Base-by-base conservation (phyloP, 2,797 vertebrate genomes). In the Hydrolagus colliei region DNA sequence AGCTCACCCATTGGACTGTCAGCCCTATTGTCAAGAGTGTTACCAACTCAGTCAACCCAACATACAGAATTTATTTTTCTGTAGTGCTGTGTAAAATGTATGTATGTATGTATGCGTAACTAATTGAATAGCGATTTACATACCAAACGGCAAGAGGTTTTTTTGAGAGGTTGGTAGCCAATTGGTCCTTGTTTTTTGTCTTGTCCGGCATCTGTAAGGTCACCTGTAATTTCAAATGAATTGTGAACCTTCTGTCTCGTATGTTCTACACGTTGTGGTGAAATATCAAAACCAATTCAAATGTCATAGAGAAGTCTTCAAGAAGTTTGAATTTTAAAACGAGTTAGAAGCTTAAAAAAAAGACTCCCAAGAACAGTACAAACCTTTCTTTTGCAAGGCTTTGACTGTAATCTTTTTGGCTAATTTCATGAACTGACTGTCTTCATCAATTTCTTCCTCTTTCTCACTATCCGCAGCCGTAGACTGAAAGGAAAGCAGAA, bases 381-480 rank as follows among this genome's bases (percentile, higher is more conserved):
- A 63, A 99, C 97, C 96, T 94, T 93, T 97, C 88, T 92, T 97
- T 90, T 96, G 94, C 13, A 98, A 91, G 1, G 92, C 95, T 89
- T 93, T 98, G 11, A 93, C 95, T 0, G 97, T 98, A 84, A 96
- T 90, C 89, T 98, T 99, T 90, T 96, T 97, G 84, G 98, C 98
- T 84, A 99, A 90, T 88, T 96, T 97, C 97, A 99, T 98, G 86
- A 99, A 99, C 5, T 93, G 95, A 73, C 96, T 98, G 86, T 96
- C 94, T 87, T 96, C 97, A 9, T 95, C 96, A 16, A 93, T 92
- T 1, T 96, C 92, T 75, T 95, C 93, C 72, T 95, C 93, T 74
- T 89, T 91, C 62, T 93, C 89, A 73, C 90, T 91, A 88, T 91
- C 89, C 89, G 95, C 92, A 90, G 94, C 92, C 88, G 96, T 93